These are phyloP conservation scores for Rhynchopsitta pachyrhyncha DNA, from an alignment of 2,113 vertebrate genomes.

Conservation along the genomic window DNA sequence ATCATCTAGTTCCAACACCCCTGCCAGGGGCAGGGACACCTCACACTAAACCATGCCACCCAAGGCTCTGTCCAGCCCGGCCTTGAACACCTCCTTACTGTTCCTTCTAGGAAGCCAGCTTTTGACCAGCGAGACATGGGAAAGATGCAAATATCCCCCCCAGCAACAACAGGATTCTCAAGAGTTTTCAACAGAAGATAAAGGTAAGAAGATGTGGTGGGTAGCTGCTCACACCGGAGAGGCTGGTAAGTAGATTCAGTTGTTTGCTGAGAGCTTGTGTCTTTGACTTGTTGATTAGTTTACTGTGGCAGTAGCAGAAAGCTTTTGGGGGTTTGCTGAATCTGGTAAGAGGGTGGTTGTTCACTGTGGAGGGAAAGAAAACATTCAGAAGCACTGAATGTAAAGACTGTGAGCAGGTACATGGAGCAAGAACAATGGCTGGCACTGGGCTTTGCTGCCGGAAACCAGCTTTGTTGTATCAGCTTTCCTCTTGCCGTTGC, in stretches of 20 bases:
- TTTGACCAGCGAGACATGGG: neutral
- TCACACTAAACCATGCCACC: no score
- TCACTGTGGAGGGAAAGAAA: neutral
- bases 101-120: neutral
- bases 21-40: no score
- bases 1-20: no score
- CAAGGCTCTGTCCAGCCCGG: no score
- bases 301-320: neutral
- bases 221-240: neutral
- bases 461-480: neutral
- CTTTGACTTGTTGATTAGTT: neutral
- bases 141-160: neutral
- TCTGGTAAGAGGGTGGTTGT: neutral
- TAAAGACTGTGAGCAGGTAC: neutral
- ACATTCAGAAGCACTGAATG: neutral
- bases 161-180: neutral
- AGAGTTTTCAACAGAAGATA: neutral
- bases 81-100: neutral
- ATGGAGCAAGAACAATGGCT: neutral
- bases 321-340: neutral
- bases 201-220: neutral
- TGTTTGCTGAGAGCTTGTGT: neutral
- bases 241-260: neutral
- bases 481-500: neutral
- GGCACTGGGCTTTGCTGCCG: neutral